phyloP scores from a whole-genome alignment of 2,888 invertebrate species.

The Acronicta alni region DNA sequence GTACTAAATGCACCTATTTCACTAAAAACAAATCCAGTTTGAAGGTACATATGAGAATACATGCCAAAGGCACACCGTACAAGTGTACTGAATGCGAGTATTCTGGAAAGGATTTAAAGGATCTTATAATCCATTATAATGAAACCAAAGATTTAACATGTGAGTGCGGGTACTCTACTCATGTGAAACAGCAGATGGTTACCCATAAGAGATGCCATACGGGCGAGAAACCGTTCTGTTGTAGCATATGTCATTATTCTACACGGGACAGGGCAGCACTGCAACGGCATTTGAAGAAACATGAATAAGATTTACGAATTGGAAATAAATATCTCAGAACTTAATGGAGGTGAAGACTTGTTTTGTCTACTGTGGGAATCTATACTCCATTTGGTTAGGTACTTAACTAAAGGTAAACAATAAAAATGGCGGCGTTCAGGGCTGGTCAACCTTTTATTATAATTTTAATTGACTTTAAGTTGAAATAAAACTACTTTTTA shows the following conservation, averaged over 20 bases:
- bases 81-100: conserved; percentile 46
- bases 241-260: conserved; percentile 33
- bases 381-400: too few species aligned
- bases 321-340: not conserved
- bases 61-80: conserved; percentile 31
- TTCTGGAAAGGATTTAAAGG: conserved; percentile 30
- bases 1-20: conserved; percentile 33
- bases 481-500: too few species aligned
- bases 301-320: conserved; percentile 5
- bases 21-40: conserved; percentile 22
- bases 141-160: conserved; percentile 29
- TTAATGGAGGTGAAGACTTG: too few species aligned
- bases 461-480: too few species aligned
- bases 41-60: conserved; percentile 45
- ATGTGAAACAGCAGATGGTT: conserved; percentile 34
- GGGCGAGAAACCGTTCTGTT: conserved; percentile 19
- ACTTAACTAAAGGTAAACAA: too few species aligned
- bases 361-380: not conserved
- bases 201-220: conserved; percentile 27
- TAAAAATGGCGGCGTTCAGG: too few species aligned
- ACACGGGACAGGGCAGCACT: not conserved
- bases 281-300: conserved; percentile 34
- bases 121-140: conserved; percentile 37
- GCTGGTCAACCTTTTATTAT: too few species aligned
- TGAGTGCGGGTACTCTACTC: conserved; percentile 35